Conservation (phyloP, 2,888 invertebrate species). For the Oeneis ivallda region DNA sequence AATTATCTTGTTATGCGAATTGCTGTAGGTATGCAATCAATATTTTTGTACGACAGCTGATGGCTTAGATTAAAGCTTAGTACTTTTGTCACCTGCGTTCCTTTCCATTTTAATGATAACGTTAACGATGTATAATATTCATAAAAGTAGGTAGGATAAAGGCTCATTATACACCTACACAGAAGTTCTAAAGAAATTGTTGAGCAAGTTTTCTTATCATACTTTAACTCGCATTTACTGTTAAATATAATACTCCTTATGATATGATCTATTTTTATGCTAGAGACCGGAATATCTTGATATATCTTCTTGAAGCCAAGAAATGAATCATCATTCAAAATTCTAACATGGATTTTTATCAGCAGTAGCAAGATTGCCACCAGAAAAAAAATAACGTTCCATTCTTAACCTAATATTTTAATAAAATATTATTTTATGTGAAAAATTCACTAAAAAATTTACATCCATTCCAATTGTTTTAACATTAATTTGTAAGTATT, state of each 20-base stretch:
- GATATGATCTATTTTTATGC: constrained; percentile 4
- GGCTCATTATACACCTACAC: too few species aligned
- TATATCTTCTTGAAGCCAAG: constrained; percentile 22
- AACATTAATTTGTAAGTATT: too few species aligned
- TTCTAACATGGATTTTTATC: constrained; percentile 49
- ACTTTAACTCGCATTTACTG: too few species aligned
- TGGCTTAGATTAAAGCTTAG: too few species aligned
- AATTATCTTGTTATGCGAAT: neutral
- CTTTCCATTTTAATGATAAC: neutral
- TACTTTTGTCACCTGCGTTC: too few species aligned
- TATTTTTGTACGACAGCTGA: too few species aligned
- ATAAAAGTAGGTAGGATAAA: too few species aligned
- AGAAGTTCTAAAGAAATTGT: too few species aligned
- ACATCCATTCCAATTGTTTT: too few species aligned
- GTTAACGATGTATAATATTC: neutral
- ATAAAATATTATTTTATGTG: neutral
- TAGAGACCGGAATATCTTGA: constrained; percentile 26
- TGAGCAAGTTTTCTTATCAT: too few species aligned
- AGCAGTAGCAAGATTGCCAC: constrained; percentile 41
- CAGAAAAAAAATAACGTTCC: constrained; percentile 39
- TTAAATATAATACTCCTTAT: neutral
- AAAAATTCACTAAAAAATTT: too few species aligned
- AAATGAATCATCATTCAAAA: constrained; percentile 66
- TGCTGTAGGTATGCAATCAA: neutral
- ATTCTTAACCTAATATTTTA: constrained; percentile 3